Conservation (phyloP, 2,888 invertebrate species). For the Selenia dentaria region DNA sequence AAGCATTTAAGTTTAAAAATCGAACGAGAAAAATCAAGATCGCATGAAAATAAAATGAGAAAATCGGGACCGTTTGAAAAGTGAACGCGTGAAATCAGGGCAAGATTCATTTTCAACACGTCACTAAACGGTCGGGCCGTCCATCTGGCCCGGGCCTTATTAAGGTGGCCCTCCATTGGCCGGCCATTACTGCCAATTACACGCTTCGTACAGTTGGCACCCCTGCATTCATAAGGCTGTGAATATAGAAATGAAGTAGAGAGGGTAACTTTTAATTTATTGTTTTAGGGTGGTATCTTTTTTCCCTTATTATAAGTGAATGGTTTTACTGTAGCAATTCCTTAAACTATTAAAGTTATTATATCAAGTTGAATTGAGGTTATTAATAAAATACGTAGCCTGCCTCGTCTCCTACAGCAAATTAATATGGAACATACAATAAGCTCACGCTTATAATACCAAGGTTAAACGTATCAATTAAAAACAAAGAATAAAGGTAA, state of each 20-base stretch:
- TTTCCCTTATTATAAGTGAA: too few species aligned
- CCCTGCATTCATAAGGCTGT: constrained; percentile 53
- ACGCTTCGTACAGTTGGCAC: constrained; percentile 56
- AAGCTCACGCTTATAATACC: too few species aligned
- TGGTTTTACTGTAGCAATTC: too few species aligned
- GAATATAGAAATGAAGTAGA: constrained; percentile 31
- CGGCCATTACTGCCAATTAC: constrained; percentile 57
- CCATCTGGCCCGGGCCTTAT: constrained; percentile 44
- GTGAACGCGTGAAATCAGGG: constrained; percentile 31
- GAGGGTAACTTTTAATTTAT: constrained; percentile 37
- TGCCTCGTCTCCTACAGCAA: too few species aligned
- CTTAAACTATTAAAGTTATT: too few species aligned
- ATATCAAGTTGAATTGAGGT: too few species aligned
- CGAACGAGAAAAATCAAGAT: constrained; percentile 4
- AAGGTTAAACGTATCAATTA: too few species aligned
- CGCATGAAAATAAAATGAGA: constrained; percentile 8
- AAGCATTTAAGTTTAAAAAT: neutral
- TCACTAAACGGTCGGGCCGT: constrained; percentile 39
- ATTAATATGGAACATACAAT: too few species aligned
- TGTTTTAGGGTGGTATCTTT: too few species aligned
- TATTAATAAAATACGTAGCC: too few species aligned
- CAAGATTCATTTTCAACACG: constrained; percentile 46
- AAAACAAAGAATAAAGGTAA: too few species aligned
- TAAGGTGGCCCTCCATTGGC: constrained; percentile 40
- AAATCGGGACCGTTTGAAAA: constrained; percentile 20